phyloP scores from a whole-genome alignment of 2,888 invertebrate genomes.

The Tholera decimalis region DNA sequence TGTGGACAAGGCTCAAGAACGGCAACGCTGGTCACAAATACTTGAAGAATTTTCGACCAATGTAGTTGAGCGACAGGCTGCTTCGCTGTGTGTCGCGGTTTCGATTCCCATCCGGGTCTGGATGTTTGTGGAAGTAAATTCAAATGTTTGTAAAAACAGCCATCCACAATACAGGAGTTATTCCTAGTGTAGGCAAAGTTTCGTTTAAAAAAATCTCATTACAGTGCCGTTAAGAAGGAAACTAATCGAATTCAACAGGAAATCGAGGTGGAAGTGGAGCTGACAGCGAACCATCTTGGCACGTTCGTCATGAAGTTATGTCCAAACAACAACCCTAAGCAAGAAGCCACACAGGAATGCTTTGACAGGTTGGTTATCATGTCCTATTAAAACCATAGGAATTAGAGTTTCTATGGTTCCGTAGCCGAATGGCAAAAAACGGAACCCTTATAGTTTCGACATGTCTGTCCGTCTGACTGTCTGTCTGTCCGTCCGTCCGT shows the following conservation, averaged over 20 bases:
- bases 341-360: slow-evolving; percentile 95
- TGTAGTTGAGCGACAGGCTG: too few relatives aligned
- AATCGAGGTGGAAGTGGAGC: slow-evolving; percentile 96
- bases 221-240: slow-evolving; percentile 25
- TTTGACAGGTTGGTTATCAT: slow-evolving; percentile 92
- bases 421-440: too few relatives aligned
- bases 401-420: neutral
- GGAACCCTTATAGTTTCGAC: too few relatives aligned
- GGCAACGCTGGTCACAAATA: neutral
- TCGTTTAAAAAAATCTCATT: neutral
- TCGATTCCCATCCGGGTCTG: too few relatives aligned
- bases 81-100: too few relatives aligned
- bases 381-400: neutral
- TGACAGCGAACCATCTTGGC: slow-evolving; percentile 97
- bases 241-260: slow-evolving; percentile 86
- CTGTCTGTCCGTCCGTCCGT: too few relatives aligned
- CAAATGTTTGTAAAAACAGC: too few relatives aligned
- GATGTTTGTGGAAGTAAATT: too few relatives aligned
- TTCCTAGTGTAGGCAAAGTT: too few relatives aligned
- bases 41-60: too few relatives aligned
- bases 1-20: neutral
- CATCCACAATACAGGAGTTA: too few relatives aligned
- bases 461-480: too few relatives aligned
- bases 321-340: slow-evolving; percentile 95
- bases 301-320: slow-evolving; percentile 96